Evolutionary conservation across 2,113 vertebrate genomes (phyloP), one percentile per base, ranked within the genome.

Genomic region (Orthonyx spaldingii): DNA sequence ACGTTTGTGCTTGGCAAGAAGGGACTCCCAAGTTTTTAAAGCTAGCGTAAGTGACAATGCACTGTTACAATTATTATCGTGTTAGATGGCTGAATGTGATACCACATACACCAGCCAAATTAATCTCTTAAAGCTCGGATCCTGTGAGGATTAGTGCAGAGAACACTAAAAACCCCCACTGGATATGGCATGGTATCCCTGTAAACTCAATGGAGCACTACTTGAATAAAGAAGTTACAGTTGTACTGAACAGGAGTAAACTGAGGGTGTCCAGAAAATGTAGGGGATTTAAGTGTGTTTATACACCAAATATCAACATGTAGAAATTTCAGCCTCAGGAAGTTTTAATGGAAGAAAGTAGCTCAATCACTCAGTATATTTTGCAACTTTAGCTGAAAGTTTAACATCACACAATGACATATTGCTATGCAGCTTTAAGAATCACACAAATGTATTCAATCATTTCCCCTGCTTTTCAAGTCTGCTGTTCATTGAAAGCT

Each of bases 351-450:
- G 64, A 88, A 94, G 60, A 86, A 96, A 93, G 64, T 77, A 84
- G 79, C 76, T 88, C 87, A 70, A 90, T 96, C 83, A 96, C 47
- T 95, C 83, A 68, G 50, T 72, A 59, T 92, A 94, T 59, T 92
- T 95, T 84, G 85, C 76, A 96, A 84, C 69, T 78, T 86, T 69
- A 94, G 90, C 68, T 84, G 80, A 52, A 94, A 95, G 41, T 77
- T 91, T 92, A 94, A 71, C 90, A 92, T 90, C 79, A 78, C 76
- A 90, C 93, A 93, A 93, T 84, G n/a, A 94, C 61, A 93, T 59
- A n/a, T 15, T 84, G 90, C 90, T 96, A 96, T 93, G 92, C 93
- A 86, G 68, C 92, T 96, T 96, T 92, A 90, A 90, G 96, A 96
- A 84, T 94, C 86, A 91, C 59, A 71, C 84, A 85, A 89, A 63